Base-by-base conservation (phyloP, 64 coral and sea anemone species). In the Actinia tenebrosa region DNA sequence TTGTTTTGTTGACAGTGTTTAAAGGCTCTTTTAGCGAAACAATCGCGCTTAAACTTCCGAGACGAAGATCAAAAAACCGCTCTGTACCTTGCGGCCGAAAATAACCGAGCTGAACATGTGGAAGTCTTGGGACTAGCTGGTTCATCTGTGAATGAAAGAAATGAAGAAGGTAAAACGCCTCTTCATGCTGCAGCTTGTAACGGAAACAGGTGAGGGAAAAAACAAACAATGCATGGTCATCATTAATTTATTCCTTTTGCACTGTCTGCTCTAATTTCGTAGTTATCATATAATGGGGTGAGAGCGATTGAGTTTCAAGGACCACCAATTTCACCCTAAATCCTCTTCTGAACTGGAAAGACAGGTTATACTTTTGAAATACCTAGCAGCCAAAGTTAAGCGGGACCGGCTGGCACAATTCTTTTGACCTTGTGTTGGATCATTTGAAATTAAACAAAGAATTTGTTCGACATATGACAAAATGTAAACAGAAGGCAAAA, bases 51-150 rank as follows among this genome's bases (percentile, higher is more conserved):
- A 23, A 82, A 64, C 30, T 92, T 89, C 17, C 90, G 89, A 87
- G 94, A 95, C 53, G 94, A 95, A 86, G 84, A 89, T 44, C 87
- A 95, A 8, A 78, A 89, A 43, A 97, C 88, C 45, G 87, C 94
- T 13, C 53, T 97, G 14, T 90, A 93, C 43, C 86, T 97, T 54
- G 94, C 94, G 68, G 94, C 94, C 4, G 56, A 86, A 59, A 20
- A 86, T 47, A 88, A 90, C 69, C 54, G 77, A 47, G 85, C 87
- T 16, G 88, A 86, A 30, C 94, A 97, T 59, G 91, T 97, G 10
- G 91, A 97, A 44, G 94, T 82, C 9, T 80, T 97, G 44, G 90
- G 77, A 17, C 84, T 71, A 92, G 77, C 44, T 19, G 86, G 80
- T 54, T 56, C 85, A 5, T 69, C 81, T 16, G 16, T 92, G 0